Evolutionary conservation across 2,888 invertebrate genomes (phyloP).

Genomic region (Patella pellucida): DNA sequence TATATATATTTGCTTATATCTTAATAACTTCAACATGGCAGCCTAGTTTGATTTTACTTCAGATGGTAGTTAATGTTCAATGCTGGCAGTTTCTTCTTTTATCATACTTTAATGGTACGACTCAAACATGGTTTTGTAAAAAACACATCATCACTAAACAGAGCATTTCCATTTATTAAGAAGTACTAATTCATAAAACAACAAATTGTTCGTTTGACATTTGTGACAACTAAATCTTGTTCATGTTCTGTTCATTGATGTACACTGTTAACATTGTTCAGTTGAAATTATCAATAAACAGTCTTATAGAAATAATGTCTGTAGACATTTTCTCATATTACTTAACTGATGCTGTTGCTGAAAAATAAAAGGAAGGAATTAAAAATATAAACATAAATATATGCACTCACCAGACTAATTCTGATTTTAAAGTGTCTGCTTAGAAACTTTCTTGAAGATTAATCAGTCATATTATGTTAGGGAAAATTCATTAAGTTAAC

Average conservation of each 20-base stretch:
- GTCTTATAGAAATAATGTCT: slow-evolving; percentile 36
- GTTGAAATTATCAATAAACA: too few relatives aligned
- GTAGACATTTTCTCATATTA: slow-evolving; percentile 45
- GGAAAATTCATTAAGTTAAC: slow-evolving; percentile 18
- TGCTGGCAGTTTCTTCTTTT: too few relatives aligned
- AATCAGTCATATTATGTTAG: too few relatives aligned
- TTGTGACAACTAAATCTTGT: neutral
- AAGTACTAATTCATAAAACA: neutral
- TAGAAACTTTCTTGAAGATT: too few relatives aligned
- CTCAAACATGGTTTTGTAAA: too few relatives aligned
- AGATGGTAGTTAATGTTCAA: too few relatives aligned
- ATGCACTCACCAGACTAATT: neutral
- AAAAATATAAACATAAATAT: neutral
- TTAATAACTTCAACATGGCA: too few relatives aligned
- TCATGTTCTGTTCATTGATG: neutral
- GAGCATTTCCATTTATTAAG: neutral
- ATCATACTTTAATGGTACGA: too few relatives aligned
- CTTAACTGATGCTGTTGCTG: slow-evolving; percentile 53
- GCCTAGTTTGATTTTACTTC: too few relatives aligned
- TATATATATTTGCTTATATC: too few relatives aligned
- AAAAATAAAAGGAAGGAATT: slow-evolving; percentile 23
- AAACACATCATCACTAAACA: too few relatives aligned
- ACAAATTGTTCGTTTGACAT: neutral
- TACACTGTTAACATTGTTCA: neutral
- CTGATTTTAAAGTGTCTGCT: too few relatives aligned